Conservation (phyloP, 2,797 vertebrate species). For the Pelodytes ibericus region DNA sequence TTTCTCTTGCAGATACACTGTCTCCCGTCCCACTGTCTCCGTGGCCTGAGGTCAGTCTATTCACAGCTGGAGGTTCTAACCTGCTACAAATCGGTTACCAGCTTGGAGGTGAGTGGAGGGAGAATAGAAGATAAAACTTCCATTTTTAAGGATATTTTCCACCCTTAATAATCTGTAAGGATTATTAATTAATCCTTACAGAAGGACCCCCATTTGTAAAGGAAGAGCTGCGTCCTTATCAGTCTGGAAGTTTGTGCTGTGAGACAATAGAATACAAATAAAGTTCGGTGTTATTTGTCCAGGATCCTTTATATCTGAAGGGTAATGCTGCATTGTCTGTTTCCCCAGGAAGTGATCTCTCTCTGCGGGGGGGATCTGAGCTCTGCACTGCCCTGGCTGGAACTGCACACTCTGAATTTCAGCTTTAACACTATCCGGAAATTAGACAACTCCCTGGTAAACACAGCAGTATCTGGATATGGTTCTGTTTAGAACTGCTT, state of each 20-base stretch:
- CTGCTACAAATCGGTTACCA: slow-evolving; percentile 86
- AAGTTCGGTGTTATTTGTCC: too few relatives aligned
- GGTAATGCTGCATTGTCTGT: not conserved
- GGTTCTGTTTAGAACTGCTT: too few relatives aligned
- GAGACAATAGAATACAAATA: too few relatives aligned
- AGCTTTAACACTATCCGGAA: slow-evolving; percentile 87
- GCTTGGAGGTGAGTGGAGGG: slow-evolving; percentile 82
- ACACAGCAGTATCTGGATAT: too few relatives aligned
- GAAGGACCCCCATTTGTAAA: too few relatives aligned
- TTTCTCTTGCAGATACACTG: slow-evolving; percentile 78
- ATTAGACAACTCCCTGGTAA: slow-evolving; percentile 92
- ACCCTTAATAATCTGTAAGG: too few relatives aligned
- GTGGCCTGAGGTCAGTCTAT: slow-evolving; percentile 87
- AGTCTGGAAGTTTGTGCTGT: too few relatives aligned
- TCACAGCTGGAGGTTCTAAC: slow-evolving; percentile 91
- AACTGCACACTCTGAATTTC: slow-evolving; percentile 91
- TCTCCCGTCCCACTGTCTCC: slow-evolving; percentile 88
- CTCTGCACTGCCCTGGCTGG: slow-evolving; percentile 92
- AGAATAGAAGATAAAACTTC: too few relatives aligned
- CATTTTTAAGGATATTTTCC: too few relatives aligned
- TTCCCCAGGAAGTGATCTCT: slow-evolving; percentile 88
- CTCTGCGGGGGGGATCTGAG: slow-evolving; percentile 93
- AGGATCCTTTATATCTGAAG: too few relatives aligned
- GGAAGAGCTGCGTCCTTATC: too few relatives aligned
- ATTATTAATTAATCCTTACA: too few relatives aligned